Evolutionary conservation across 2,888 invertebrate genomes (phyloP).

Genomic region (Endomychus coccineus): DNA sequence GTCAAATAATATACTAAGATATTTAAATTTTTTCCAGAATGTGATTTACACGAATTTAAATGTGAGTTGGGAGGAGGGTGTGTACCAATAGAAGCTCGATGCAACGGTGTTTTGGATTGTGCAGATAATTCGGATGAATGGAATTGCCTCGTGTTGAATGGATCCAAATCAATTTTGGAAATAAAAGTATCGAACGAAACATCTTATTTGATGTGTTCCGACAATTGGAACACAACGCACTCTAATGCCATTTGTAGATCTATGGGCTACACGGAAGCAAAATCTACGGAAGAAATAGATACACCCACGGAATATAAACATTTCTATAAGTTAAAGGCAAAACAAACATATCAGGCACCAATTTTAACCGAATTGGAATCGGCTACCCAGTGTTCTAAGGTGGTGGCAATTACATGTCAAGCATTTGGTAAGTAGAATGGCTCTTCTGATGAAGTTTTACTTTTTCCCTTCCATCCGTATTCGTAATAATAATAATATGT

Average conservation of each 20-base stretch:
- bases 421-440: slow-evolving; percentile 44
- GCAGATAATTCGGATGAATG: slow-evolving; percentile 58
- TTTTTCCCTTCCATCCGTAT: too few relatives aligned
- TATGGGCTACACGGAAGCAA: slow-evolving; percentile 48
- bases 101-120: slow-evolving; percentile 55
- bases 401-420: slow-evolving; percentile 50
- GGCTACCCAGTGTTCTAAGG: slow-evolving; percentile 40
- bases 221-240: slow-evolving; percentile 48
- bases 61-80: slow-evolving; percentile 55
- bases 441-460: slow-evolving; percentile 6
- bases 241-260: slow-evolving; percentile 50
- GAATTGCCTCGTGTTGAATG: slow-evolving; percentile 42
- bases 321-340: slow-evolving; percentile 29
- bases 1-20: background rate
- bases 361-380: slow-evolving; percentile 45
- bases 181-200: slow-evolving; percentile 9
- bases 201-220: slow-evolving; percentile 47
- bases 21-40: slow-evolving; percentile 41
- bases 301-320: slow-evolving; percentile 22
- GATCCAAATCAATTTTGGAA: slow-evolving; percentile 9
- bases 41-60: slow-evolving; percentile 49
- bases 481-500: too few relatives aligned
- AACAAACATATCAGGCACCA: slow-evolving; percentile 12
- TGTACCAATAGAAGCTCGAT: slow-evolving; percentile 44
- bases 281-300: slow-evolving; percentile 34